Evolutionary conservation across 2,888 invertebrate species (phyloP).

Genomic region (Drosophila cyrtoloma): DNA sequence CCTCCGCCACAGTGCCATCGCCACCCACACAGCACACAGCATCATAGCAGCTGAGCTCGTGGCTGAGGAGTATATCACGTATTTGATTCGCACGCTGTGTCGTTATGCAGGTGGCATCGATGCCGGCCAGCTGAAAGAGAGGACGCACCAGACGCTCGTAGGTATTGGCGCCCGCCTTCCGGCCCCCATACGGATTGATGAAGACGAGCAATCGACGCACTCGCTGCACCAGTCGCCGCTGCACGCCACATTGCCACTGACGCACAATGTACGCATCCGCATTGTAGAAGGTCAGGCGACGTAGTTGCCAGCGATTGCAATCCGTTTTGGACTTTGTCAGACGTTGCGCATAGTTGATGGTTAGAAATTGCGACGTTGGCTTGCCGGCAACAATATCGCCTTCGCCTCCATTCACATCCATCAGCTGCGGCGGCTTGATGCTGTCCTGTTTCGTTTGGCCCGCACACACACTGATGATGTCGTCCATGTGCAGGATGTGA

Average conservation of each 20-base stretch:
- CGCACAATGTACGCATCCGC: slow-evolving; percentile 87
- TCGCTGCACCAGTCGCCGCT: slow-evolving; percentile 85
- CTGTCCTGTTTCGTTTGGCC: slow-evolving; percentile 79
- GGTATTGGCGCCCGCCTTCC: slow-evolving; percentile 89
- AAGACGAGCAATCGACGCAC: slow-evolving; percentile 91
- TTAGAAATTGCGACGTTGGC: slow-evolving; percentile 86
- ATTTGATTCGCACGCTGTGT: slow-evolving; percentile 93
- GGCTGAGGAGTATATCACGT: slow-evolving; percentile 88
- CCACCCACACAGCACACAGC: slow-evolving; percentile 94
- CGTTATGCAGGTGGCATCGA: slow-evolving; percentile 88
- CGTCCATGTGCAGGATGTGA: slow-evolving; percentile 73
- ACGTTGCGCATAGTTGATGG: slow-evolving; percentile 87
- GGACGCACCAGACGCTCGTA: slow-evolving; percentile 91
- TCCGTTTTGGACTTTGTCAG: slow-evolving; percentile 85
- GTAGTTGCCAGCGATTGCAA: slow-evolving; percentile 87
- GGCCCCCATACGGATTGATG: slow-evolving; percentile 94
- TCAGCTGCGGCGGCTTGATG: slow-evolving; percentile 42
- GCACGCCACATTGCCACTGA: slow-evolving; percentile 88
- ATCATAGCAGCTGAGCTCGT: slow-evolving; percentile 87
- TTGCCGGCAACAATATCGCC: slow-evolving; percentile 21
- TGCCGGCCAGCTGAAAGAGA: slow-evolving; percentile 88
- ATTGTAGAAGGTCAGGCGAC: slow-evolving; percentile 87
- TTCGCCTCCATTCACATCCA: slow-evolving; percentile 5
- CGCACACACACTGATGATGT: slow-evolving; percentile 72
- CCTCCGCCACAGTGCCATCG: slow-evolving; percentile 94